phyloP scores from a whole-genome alignment of 2,797 vertebrate species.

The Siniperca undulata region DNA sequence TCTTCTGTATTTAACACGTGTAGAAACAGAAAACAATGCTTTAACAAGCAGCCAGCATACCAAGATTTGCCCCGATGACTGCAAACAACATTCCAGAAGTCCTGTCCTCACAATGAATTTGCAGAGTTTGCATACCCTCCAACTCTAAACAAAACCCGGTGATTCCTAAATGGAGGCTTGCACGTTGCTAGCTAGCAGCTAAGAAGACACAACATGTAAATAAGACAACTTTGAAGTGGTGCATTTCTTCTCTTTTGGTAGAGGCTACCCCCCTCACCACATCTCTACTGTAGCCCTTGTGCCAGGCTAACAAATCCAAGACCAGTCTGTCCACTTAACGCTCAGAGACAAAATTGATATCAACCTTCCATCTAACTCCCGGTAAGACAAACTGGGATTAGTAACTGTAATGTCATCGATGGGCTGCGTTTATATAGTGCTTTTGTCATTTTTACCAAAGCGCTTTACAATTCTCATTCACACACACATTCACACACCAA shows the following conservation, averaged over 20 bases:
- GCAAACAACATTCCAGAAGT: background rate
- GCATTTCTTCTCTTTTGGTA: too few species aligned
- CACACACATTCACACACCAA: background rate
- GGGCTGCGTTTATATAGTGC: background rate
- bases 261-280: too few species aligned
- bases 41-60: background rate
- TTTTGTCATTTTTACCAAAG: background rate
- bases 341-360: too few species aligned
- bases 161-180: background rate
- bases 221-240: too few species aligned
- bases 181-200: background rate
- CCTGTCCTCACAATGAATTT: background rate
- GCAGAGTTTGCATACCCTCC: background rate
- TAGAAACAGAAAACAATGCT: background rate
- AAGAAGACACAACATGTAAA: background rate
- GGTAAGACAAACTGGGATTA: background rate
- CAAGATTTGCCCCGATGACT: background rate
- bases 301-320: too few species aligned
- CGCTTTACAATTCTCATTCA: background rate
- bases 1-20: background rate
- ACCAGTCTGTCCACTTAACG: too few species aligned
- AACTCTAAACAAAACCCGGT: background rate
- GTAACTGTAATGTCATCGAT: background rate
- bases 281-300: too few species aligned
- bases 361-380: too few species aligned